Evolutionary conservation across 2,113 vertebrate genomes (phyloP), one percentile per base, ranked within the genome.

Genomic region (Syngnathoides biaculeatus): DNA sequence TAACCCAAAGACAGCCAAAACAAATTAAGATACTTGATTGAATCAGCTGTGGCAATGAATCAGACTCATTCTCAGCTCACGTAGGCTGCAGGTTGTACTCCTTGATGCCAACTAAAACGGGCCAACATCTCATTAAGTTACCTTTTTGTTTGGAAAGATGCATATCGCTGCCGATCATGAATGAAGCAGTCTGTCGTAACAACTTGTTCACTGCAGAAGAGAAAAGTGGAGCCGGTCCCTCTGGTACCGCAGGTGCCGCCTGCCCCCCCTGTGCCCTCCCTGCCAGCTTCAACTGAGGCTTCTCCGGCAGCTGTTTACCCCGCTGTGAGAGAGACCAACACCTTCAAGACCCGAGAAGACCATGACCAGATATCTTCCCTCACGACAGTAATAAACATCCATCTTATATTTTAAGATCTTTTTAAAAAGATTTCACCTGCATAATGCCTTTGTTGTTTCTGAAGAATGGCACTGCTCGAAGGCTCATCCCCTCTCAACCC

Each of bases 151-250:
- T 27, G 30, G 53, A 55, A 65, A 60, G 15, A 38, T 10, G 1
- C 59, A 24, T n/a, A 62, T 24, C 3, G 39, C 39, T 4, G 38
- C 11, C 7, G 39, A 40, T 61, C 11, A 22, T 26, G 13, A 43
- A 42, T 75, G 1, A 68, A 71, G 48, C 48, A 20, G 14, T 42
- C 64, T 73, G 10, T 73, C 66, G 81, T 50, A 65, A 82, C 17
- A 42, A 12, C 1, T 50, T 88, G 42, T 86, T 64, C 65, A 75
- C 83, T 82, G 65, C 93, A 95, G 95, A 97, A 97, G 84, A 92
- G 95, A 82, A 97, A 96, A 87, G 92, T 93, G 67, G 95, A 96
- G 64, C 76, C 93, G 5, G 92, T 92, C 50, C 94, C 95, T 14
- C 59, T 92, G 79, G 88, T 82, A 14, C 85, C 89, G 58, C 92